Percentiles rank a stretch among this genome's conserved stretches.
These are phyloP conservation scores for Drosophila mayaguana DNA, from an alignment of 2,888 invertebrate genomes.

Conservation along the genomic window DNA sequence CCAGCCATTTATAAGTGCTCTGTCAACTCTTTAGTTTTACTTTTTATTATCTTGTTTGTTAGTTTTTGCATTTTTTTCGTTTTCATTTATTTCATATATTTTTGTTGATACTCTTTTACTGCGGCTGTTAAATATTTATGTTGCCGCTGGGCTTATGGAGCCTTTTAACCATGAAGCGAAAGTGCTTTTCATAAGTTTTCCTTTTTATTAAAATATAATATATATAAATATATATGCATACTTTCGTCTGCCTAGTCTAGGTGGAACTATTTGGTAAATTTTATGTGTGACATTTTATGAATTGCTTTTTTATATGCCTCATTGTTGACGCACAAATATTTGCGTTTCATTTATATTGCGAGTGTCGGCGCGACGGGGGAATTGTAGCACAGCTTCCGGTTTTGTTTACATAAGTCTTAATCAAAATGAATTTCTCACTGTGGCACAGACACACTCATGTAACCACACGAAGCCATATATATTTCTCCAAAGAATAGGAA, in stretches of 20 bases:
- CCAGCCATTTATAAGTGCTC: not conserved
- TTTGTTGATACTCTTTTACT: conserved; percentile 11
- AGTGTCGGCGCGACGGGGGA: conserved; percentile 2
- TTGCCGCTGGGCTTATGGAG: conserved; percentile 11
- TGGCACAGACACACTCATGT: conserved; percentile 36
- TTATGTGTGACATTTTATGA: conserved; percentile 43
- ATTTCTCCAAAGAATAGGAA: conserved; percentile 42
- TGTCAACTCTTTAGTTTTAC: not conserved
- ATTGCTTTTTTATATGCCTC: conserved; percentile 53
- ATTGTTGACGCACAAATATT: conserved; percentile 72
- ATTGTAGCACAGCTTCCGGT: conserved; percentile 32
- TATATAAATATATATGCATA: no score
- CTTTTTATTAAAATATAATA: not conserved
- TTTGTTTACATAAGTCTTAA: conserved; percentile 68
- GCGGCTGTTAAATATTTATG: conserved; percentile 3
- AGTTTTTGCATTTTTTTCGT: not conserved
- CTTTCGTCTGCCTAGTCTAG: conserved; percentile 1
- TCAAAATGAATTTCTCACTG: conserved; percentile 56
- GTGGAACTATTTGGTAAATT: conserved; percentile 28
- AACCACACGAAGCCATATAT: conserved; percentile 7
- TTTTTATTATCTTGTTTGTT: conserved; percentile 6
- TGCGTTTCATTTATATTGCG: conserved; percentile 64
- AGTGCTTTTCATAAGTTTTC: conserved; percentile 14
- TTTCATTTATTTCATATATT: not conserved
- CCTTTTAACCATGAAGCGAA: conserved; percentile 24